Evolutionary conservation across 2,113 vertebrate genomes (phyloP).

Genomic region (Grus americana): DNA sequence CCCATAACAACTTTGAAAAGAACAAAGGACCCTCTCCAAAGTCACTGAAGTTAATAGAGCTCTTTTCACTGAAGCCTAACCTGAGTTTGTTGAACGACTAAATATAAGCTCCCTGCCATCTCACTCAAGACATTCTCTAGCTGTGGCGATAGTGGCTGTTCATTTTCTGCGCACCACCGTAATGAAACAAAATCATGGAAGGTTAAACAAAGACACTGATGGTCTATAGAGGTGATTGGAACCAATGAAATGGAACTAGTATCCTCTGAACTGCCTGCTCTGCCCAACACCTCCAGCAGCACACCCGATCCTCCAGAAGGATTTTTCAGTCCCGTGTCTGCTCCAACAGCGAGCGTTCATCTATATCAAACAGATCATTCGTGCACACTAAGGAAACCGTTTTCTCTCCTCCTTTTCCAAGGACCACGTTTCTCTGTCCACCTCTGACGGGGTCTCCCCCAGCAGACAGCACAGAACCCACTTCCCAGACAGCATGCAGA

Average conservation of each 20-base stretch:
- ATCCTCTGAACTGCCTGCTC: neutral
- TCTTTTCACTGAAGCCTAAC: conserved; percentile 21
- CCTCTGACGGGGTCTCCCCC: neutral
- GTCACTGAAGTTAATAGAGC: conserved; percentile 53
- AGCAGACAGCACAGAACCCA: neutral
- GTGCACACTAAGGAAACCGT: neutral
- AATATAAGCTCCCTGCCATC: neutral
- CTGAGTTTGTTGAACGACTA: neutral
- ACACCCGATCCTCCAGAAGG: neutral
- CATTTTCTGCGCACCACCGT: neutral
- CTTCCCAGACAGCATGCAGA: neutral
- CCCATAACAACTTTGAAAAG: conserved; percentile 52
- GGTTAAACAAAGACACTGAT: conserved; percentile 26
- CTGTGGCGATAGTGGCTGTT: neutral
- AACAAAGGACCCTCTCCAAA: conserved; percentile 59
- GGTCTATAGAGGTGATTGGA: conserved; percentile 22
- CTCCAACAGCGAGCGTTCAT: neutral
- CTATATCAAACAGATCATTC: neutral
- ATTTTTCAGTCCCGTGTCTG: neutral
- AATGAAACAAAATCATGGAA: neutral
- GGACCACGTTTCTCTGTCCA: neutral
- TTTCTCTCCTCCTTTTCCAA: neutral
- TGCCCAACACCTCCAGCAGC: neutral
- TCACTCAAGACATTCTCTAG: neutral
- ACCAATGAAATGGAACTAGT: conserved; percentile 2